Percentiles rank a stretch among this genome's conserved stretches.
Evolutionary conservation across 2,888 invertebrate genomes (phyloP).

Genomic region (Microctonus hyperodae): DNA sequence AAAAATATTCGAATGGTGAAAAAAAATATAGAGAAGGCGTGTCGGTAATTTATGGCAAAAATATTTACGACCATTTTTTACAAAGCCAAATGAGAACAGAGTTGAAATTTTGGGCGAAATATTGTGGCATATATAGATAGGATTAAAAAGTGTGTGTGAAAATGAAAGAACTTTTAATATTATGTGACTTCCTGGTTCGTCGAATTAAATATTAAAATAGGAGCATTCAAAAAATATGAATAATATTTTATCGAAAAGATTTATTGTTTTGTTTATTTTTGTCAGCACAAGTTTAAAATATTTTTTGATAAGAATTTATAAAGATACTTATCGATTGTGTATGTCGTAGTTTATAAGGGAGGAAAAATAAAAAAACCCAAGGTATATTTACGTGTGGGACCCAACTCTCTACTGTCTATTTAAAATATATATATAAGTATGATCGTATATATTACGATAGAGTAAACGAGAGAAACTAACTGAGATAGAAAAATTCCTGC

Average conservation of each 20-base stretch:
- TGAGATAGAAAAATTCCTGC: slow-evolving; percentile 21
- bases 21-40: slow-evolving; percentile 2
- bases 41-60: slow-evolving; percentile 11
- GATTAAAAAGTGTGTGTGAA: background rate
- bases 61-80: slow-evolving; percentile 20
- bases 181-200: background rate
- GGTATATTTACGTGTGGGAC: slow-evolving; percentile 4
- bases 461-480: slow-evolving; percentile 16
- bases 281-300: no score
- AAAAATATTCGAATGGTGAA: background rate
- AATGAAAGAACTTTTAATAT: background rate
- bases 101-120: background rate
- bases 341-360: no score
- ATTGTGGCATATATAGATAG: background rate
- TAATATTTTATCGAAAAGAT: no score
- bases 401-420: background rate
- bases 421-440: background rate
- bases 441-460: background rate
- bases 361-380: slow-evolving; percentile 15
- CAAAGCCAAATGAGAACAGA: background rate
- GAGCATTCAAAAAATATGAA: no score
- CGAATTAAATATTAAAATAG: background rate
- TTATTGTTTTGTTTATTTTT: no score
- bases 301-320: no score
- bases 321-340: no score